A percentile compares a stretch with the other conserved stretches of the same genome.
These are phyloP conservation scores for Platorchestia sp. DNA, from an alignment of 1,140 invertebrate species.

Conservation along the genomic window DNA sequence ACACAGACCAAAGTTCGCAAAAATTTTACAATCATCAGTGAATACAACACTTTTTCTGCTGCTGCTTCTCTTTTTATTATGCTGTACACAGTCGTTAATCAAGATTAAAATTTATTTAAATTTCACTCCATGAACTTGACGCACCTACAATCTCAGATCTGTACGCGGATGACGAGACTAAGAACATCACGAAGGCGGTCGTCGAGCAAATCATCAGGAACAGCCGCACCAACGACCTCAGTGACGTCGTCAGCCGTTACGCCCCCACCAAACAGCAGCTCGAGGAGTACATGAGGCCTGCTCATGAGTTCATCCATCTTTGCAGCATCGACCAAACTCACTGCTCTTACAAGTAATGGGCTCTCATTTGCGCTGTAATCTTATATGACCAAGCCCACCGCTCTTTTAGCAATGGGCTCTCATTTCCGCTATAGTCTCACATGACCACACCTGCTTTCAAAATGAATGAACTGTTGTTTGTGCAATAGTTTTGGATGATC, in stretches of 20 bases:
- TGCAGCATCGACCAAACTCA: slow-evolving; percentile 35
- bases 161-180: slow-evolving; percentile 16
- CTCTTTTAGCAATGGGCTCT: neutral
- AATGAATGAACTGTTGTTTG: too few relatives aligned
- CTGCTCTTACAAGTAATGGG: neutral
- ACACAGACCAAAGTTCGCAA: too few relatives aligned
- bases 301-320: neutral
- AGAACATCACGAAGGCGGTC: slow-evolving; percentile 25
- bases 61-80: neutral
- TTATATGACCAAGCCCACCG: neutral
- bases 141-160: neutral
- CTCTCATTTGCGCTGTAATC: neutral
- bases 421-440: too few relatives aligned
- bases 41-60: neutral
- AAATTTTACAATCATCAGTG: too few relatives aligned
- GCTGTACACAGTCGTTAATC: neutral
- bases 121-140: neutral
- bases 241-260: slow-evolving; percentile 20
- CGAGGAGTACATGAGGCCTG: neutral
- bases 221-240: slow-evolving; percentile 43
- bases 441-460: too few relatives aligned
- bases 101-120: neutral
- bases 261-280: neutral
- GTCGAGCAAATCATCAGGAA: slow-evolving; percentile 20
- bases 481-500: too few relatives aligned